Evolutionary conservation across 2,797 vertebrate species (phyloP), one percentile per base, ranked within the genome.

Genomic region (Petrocephalus schoutedeni): DNA sequence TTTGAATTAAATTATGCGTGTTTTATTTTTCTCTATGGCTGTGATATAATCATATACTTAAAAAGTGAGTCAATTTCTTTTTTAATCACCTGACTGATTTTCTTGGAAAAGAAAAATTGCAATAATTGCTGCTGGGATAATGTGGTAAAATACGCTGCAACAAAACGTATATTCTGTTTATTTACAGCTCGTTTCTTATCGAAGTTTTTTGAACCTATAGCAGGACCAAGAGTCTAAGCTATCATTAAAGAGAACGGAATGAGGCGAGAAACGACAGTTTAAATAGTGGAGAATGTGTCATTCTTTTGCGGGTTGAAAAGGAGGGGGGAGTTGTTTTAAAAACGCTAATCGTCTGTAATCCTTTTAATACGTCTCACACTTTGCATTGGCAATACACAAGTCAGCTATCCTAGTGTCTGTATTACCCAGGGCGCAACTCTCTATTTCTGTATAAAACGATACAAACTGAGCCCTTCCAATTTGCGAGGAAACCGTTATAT

Each of bases 311-410:
- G 83, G 83, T 57, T 28, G 51, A 56, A 85, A 53, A 57, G 54
- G 83, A 19, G 83, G 83, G 83, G 83, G 83, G 83, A 56, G 83
- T 85, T 85, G 83, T 85, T 85, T 85, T 85, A 85, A 85, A 85
- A 85, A 85, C 92, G 90, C 92, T 95, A 95, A 95, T 95, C 93
- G 92, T 93, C 92, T 94, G 93, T 95, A 95, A 96, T 96, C 95
- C 94, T 93, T 94, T 95, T 95, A 95, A 95, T 94, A 92, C 93
- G 94, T 95, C 94, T 95, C 94, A 93, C 95, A 94, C 94, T 93
- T 93, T 90, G 89, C 92, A 90, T 89, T 91, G 93, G 93, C 92
- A 93, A 95, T 87, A 87, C 86, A 87, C 86, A 87, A 67, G 86
- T 67, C 86, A 67, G 59, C 86, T 71, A 71, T 71, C 95, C 94